Base-by-base conservation (phyloP, 2,797 vertebrate species). In the Pterois miles region DNA sequence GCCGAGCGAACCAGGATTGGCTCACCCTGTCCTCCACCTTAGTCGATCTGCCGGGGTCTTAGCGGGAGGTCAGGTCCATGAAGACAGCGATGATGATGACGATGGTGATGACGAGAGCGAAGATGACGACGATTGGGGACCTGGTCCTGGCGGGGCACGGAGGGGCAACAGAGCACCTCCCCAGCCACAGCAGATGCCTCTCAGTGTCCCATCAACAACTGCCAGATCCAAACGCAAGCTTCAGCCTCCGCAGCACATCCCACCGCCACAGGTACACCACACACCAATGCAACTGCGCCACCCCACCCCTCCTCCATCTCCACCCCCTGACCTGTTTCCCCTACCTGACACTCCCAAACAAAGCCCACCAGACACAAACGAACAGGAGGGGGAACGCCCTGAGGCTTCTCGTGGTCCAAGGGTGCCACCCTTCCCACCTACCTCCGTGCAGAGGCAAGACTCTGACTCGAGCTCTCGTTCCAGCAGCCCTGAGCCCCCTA, bases 331-430 rank as follows among this genome's bases (percentile, higher is more conserved):
- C 78, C 86, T 95, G 69, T 96, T 95, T 74, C 94, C 94, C 12
- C 81, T 96, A 4, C 95, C 96, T 1, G 95, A 96, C 84, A 96
- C 95, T 76, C 95, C 96, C 60, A 96, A 96, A 86, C 96, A 96
- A 86, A 96, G 96, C 72, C 96, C 96, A 2, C 94, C 93, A 4
- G 93, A 93, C 36, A 78, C 91, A 70, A 93, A 95, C 5, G 92
- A 96, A 25, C 94, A 93, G 6, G 91, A 93, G 43, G 85, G 79
- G 52, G 92, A 86, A 16, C 87, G 62, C 5, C 76, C 77, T 1
- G 81, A 57, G 40, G 74, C 76, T 16, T 59, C 65, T 2, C 65
- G 40, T 1, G 76, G 63, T 63, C 65, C 74, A 3, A 86, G 84
- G 14, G 70, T 31, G 40, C 88, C n/a, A 1, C 52, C 88, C 8